Conservation (phyloP, 2,797 vertebrate species). For the Pelobates cultripes region DNA sequence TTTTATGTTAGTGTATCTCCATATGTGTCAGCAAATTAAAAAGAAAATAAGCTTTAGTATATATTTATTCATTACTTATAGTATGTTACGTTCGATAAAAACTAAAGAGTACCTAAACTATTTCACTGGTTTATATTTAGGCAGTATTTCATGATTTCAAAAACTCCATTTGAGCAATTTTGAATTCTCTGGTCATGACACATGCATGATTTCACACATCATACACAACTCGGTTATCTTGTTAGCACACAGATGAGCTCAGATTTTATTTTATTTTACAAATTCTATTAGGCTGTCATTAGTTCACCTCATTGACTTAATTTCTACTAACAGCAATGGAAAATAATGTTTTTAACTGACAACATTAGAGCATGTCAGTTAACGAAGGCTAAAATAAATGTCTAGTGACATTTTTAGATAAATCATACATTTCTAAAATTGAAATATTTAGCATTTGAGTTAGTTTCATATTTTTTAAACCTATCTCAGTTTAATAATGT, state of each 20-base stretch:
- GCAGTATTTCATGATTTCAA: too few relatives aligned
- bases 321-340: background rate
- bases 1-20: too few relatives aligned
- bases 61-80: too few relatives aligned
- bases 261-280: background rate
- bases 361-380: background rate
- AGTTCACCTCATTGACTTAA: slow-evolving; percentile 8
- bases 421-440: background rate
- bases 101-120: too few relatives aligned
- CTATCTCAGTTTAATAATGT: too few relatives aligned
- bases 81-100: too few relatives aligned
- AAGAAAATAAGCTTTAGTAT: too few relatives aligned
- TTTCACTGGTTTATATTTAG: too few relatives aligned
- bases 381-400: background rate
- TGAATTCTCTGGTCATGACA: background rate
- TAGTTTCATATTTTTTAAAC: too few relatives aligned
- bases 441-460: too few relatives aligned
- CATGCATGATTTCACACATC: slow-evolving; percentile 11
- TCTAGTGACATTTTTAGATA: background rate
- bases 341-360: background rate
- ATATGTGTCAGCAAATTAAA: too few relatives aligned
- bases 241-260: slow-evolving; percentile 1
- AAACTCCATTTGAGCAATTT: too few relatives aligned
- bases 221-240: background rate
- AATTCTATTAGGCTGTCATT: slow-evolving; percentile 8